These are phyloP conservation scores for Gasterosteus nipponicus DNA, from an alignment of 2,113 vertebrate genomes.

Conservation along the genomic window DNA sequence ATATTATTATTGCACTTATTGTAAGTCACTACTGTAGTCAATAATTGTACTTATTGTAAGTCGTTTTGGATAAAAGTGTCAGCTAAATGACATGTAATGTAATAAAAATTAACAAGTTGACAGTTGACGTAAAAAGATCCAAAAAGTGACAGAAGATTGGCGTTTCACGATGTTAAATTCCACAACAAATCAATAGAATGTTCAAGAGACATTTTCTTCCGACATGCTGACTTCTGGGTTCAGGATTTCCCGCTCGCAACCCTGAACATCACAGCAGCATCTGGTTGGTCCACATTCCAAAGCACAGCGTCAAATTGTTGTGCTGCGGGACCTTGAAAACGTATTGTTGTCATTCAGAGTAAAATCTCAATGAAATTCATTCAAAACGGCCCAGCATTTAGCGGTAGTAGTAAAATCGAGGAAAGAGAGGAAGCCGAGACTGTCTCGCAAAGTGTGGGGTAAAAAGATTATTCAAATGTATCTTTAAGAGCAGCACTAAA, in stretches of 20 bases:
- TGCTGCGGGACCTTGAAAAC: background rate
- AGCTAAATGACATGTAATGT: too few relatives aligned
- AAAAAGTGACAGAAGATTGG: background rate
- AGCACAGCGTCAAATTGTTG: slow-evolving; percentile 3
- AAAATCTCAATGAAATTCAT: slow-evolving; percentile 21
- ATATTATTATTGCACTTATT: too few relatives aligned
- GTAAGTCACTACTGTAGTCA: too few relatives aligned
- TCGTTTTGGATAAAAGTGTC: too few relatives aligned
- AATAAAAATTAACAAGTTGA: too few relatives aligned
- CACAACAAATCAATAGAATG: background rate
- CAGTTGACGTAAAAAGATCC: background rate
- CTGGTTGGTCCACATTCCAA: slow-evolving; percentile 42
- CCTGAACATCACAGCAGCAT: background rate
- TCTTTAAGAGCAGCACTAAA: slow-evolving; percentile 1
- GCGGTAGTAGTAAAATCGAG: slow-evolving; percentile 13
- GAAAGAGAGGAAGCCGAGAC: slow-evolving; percentile 8
- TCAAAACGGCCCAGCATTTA: slow-evolving; percentile 9
- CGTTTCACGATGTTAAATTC: slow-evolving; percentile 1
- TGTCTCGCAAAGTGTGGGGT: slow-evolving; percentile 11
- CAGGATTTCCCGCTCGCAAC: background rate
- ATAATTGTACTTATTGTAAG: too few relatives aligned
- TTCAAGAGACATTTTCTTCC: background rate
- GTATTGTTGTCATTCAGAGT: background rate
- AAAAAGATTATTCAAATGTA: slow-evolving; percentile 41
- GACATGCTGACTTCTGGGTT: background rate